A percentile compares a stretch with the other conserved stretches of the same genome.
These are phyloP conservation scores for Mus musculus DNA, from an alignment of 2,113 vertebrate species.

Conservation along the genomic window GRCm39 chr1:172881001-172881500, in stretches of 20 bases:
- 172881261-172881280: neutral
- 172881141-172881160: slow-evolving; percentile 53
- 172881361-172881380: neutral
- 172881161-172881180: slow-evolving; percentile 36
- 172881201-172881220: slow-evolving; percentile 44
- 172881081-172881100: neutral
- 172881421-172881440: neutral
- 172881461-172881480: neutral
- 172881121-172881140: slow-evolving; percentile 24
- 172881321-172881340: neutral
- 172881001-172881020: neutral
- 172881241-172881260: neutral
- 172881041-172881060: slow-evolving; percentile 37
- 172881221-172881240: neutral
- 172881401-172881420: neutral
- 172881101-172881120: slow-evolving; percentile 52
- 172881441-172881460: neutral
- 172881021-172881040: slow-evolving; percentile 45
- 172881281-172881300: neutral
- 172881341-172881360: neutral
- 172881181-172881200: slow-evolving; percentile 2
- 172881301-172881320: neutral
- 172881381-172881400: neutral
- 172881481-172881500: neutral
- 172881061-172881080: slow-evolving; percentile 63